These are phyloP conservation scores for Diadromus collaris DNA, from an alignment of 2,888 invertebrate genomes.

Conservation along the genomic window DNA sequence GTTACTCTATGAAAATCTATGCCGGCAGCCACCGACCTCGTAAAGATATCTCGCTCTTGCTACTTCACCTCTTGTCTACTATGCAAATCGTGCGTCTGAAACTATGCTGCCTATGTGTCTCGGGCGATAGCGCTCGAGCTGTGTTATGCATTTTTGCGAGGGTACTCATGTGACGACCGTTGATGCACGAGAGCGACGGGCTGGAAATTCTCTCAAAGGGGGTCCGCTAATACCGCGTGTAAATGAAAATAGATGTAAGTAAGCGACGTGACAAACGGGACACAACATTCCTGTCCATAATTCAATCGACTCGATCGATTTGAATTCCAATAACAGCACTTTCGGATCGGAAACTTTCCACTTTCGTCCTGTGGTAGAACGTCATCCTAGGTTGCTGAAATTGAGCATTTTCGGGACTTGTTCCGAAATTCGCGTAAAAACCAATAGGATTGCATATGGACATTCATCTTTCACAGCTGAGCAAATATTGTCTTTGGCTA, in stretches of 20 bases:
- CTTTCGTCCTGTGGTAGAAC: not conserved
- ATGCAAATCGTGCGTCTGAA: conserved; percentile 54
- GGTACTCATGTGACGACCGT: conserved; percentile 10
- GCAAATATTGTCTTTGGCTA: not conserved
- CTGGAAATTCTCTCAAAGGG: conserved; percentile 53
- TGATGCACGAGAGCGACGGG: conserved; percentile 45
- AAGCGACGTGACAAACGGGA: conserved; percentile 23
- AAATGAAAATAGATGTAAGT: conserved; percentile 50
- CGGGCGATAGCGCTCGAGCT: conserved; percentile 32
- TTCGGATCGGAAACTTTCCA: not conserved
- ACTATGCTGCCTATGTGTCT: conserved; percentile 37
- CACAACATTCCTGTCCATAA: conserved; percentile 33
- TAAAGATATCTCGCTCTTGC: conserved; percentile 49
- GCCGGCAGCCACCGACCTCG: conserved; percentile 59
- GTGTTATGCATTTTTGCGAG: conserved; percentile 16
- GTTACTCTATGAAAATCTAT: conserved; percentile 59
- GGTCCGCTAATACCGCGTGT: conserved; percentile 46
- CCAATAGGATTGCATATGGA: not conserved
- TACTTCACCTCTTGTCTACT: conserved; percentile 52
- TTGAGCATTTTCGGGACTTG: not conserved
- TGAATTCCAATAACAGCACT: not conserved
- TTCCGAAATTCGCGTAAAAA: not conserved
- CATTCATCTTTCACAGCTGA: not conserved
- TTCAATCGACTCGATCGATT: conserved; percentile 2
- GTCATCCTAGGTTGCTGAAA: not conserved